Percentiles rank a stretch among this genome's conserved stretches.
phyloP scores from a whole-genome alignment of 2,797 vertebrate genomes.

The Sebastes minor region DNA sequence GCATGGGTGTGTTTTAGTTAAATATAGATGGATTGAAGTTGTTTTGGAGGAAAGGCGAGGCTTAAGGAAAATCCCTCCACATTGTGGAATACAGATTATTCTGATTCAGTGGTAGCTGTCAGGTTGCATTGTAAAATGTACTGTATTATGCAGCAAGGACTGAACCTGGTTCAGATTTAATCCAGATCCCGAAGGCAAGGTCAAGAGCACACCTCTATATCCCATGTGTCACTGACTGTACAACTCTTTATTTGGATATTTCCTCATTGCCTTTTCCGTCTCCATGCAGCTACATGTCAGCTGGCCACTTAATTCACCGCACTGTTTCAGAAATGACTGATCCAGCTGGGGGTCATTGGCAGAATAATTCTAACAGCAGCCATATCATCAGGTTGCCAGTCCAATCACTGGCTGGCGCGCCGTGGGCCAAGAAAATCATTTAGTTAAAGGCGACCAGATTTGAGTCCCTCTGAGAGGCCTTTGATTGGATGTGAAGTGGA shows the following conservation, averaged over 20 bases:
- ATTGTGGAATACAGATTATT: constrained; percentile 34
- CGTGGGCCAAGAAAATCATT: constrained; percentile 78
- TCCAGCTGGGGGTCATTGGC: constrained; percentile 65
- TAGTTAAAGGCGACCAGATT: constrained; percentile 81
- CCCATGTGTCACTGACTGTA: neutral
- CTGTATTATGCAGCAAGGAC: constrained; percentile 16
- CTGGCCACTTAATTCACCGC: constrained; percentile 52
- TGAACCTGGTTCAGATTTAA: constrained; percentile 12
- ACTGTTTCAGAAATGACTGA: constrained; percentile 48
- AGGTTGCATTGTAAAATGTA: constrained; percentile 15
- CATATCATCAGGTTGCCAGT: constrained; percentile 51
- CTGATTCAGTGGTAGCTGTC: constrained; percentile 38
- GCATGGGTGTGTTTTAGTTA: neutral
- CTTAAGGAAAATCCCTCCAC: constrained; percentile 17
- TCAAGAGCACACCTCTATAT: constrained; percentile 31
- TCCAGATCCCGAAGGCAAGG: constrained; percentile 37
- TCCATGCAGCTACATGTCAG: constrained; percentile 31
- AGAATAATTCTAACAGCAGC: constrained; percentile 55
- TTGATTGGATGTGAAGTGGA: constrained; percentile 80
- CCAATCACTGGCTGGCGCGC: constrained; percentile 46
- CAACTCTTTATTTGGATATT: neutral
- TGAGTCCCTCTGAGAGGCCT: constrained; percentile 75
- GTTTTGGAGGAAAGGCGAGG: constrained; percentile 10
- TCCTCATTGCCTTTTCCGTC: constrained; percentile 10
- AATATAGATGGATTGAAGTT: constrained; percentile 15